Base-by-base conservation (phyloP, 2,113 vertebrate species). In the Odocoileus hemionus region DNA sequence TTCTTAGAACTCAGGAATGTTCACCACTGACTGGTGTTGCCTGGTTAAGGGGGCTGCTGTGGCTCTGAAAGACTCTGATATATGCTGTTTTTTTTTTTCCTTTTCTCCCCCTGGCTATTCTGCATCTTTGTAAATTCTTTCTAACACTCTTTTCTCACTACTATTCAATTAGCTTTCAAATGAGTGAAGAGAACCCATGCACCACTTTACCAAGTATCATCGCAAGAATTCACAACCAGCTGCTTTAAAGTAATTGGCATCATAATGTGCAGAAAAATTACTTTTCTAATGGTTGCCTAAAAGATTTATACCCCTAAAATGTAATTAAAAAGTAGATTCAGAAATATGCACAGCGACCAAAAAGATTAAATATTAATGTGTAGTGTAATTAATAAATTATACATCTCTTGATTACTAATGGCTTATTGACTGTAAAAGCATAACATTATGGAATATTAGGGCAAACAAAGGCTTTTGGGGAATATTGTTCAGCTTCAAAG, bases 341-440 rank as follows among this genome's bases (percentile, higher is more conserved):
- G 98, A 99, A 99, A 99, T 98, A 98, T 97, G 99, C 99, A 98
- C 94, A 93, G 98, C 98, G 98, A 99, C 98, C 98, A 95, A 96
- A 99, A 99, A 98, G 98, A 99, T 99, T 99, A 99, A 99, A 99
- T 99, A 99, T 99, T 99, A 99, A 99, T 99, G 99, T 70, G 97
- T 98, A 99, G 98, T 98, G 98, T 99, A 99, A 99, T 99, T 99
- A 99, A 99, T 99, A 99, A 99, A 99, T 99, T 98, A 99, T 99
- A 99, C 99, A 99, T 99, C 98, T 98, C 99, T 99, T 99, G 99
- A 99, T 99, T 99, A 99, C 99, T 99, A 99, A 99, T 99, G 99
- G 99, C 98, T 99, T 99, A 99, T 99, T 98, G 99, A 99, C 99
- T 99, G 99, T 99, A 98, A 99, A 99, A 99, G 99, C 99, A 98